phyloP scores from a whole-genome alignment of 2,797 vertebrate genomes.

The Sebastes hopkinsi region DNA sequence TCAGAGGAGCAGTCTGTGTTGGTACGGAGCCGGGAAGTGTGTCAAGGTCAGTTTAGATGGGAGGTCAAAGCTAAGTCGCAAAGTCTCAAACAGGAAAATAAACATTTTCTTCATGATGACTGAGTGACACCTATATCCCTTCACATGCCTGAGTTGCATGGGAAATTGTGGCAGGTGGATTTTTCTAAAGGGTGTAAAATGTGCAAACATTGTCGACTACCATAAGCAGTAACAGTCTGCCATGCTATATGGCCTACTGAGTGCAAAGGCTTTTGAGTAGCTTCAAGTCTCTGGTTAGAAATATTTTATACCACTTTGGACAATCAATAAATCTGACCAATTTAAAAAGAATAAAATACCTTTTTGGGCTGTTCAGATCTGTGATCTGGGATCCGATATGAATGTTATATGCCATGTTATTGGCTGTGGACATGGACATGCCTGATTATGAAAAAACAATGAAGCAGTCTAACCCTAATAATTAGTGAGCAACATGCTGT shows the following conservation, averaged over 20 bases:
- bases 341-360: too few relatives aligned
- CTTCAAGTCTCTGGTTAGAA: neutral
- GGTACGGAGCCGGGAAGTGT: constrained; percentile 12
- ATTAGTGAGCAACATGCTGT: too few relatives aligned
- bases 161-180: neutral
- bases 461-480: too few relatives aligned
- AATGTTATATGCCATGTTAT: too few relatives aligned
- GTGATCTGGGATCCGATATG: too few relatives aligned
- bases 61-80: constrained; percentile 3
- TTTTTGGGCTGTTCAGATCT: too few relatives aligned
- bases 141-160: neutral
- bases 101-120: neutral
- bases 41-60: constrained; percentile 57
- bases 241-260: neutral
- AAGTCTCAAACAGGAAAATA: neutral
- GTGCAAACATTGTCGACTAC: neutral
- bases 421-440: too few relatives aligned
- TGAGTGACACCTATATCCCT: neutral
- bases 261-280: neutral
- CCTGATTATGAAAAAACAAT: too few relatives aligned
- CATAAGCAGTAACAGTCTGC: neutral
- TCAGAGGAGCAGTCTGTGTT: constrained; percentile 22
- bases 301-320: too few relatives aligned
- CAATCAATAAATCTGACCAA: too few relatives aligned
- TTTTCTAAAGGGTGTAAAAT: neutral